Evolutionary conservation across 2,113 vertebrate species (phyloP), one percentile per base, ranked within the genome.

Genomic region (Sialia sialis): DNA sequence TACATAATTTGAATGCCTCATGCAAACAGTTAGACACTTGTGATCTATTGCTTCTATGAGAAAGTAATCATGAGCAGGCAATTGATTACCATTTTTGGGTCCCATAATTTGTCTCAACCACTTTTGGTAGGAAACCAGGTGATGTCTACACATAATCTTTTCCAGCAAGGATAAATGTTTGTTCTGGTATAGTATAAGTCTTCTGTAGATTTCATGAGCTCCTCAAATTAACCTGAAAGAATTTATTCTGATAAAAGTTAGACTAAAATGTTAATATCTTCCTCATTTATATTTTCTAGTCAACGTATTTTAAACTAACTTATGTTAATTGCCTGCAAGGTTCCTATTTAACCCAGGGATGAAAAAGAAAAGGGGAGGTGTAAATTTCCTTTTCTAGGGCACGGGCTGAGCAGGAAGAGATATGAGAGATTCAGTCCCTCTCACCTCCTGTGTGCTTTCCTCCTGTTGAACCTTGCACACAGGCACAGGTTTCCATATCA

Each of bases 31-130:
- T 83, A 95, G 93, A 84, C 74, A 62, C 16, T 74, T 78, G 56
- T 94, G 97, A 97, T 88, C 92, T 89, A 95, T 94, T 94, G 54
- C 70, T 95, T 95, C 88, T 91, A 75, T 83, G 68, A 95, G 86
- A 97, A 97, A 97, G 91, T 89, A 97, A 97, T 97, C 93, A 96
- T 41, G 76, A 96, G 68, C 69, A 89, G 96, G 93, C 87, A 96
- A 97, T 15, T 95, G 93, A 93, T 98, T 97, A 97, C 49, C 44
- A 54, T 90, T 94, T 91, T 77, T 94, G 23, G 44, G 76, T 63
- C 43, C 46, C 1, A 4, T 70, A 89, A 97, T 95, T 89, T 87
- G 36, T 93, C 75, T 93, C 83, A 90, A 85, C 21, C 15, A 23
- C 19, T 79, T 87, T 20, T 39, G 74, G 38, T 27, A 66, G 80